Conservation (phyloP, 2,113 vertebrate genomes). For the Peromyscus maniculatus region DNA sequence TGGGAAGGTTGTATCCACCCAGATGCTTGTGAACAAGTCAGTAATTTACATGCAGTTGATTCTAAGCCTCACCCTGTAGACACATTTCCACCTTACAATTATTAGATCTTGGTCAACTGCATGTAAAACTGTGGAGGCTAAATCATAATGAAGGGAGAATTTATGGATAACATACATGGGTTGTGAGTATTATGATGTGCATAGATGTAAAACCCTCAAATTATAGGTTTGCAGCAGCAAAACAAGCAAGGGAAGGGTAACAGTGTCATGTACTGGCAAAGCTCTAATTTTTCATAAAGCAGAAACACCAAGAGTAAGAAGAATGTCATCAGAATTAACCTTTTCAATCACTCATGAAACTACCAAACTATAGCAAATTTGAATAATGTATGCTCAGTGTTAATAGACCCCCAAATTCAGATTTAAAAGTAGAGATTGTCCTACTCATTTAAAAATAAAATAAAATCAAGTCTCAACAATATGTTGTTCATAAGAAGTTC, state of each 20-base stretch:
- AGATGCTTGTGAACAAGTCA: not conserved
- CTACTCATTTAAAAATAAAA: not conserved
- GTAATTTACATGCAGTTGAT: not conserved
- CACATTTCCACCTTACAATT: not conserved
- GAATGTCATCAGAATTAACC: not conserved
- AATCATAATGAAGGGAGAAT: not conserved
- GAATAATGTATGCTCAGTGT: not conserved
- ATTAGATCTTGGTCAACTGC: not conserved
- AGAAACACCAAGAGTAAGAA: not conserved
- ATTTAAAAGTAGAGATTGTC: not conserved
- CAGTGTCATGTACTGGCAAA: not conserved
- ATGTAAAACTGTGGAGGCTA: not conserved
- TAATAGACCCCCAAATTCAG: not conserved
- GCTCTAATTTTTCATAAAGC: not conserved
- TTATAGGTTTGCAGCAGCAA: not conserved
- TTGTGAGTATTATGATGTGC: not conserved
- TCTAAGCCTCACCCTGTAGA: not conserved
- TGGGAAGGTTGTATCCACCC: not conserved
- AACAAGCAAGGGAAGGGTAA: not conserved
- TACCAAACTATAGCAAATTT: not conserved
- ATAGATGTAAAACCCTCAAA: not conserved
- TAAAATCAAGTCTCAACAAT: not conserved
- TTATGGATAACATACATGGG: not conserved
- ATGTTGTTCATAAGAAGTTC: not conserved
- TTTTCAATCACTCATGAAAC: not conserved